Evolutionary conservation across 2,113 vertebrate species (phyloP).

Genomic region (Accipiter cooperii): DNA sequence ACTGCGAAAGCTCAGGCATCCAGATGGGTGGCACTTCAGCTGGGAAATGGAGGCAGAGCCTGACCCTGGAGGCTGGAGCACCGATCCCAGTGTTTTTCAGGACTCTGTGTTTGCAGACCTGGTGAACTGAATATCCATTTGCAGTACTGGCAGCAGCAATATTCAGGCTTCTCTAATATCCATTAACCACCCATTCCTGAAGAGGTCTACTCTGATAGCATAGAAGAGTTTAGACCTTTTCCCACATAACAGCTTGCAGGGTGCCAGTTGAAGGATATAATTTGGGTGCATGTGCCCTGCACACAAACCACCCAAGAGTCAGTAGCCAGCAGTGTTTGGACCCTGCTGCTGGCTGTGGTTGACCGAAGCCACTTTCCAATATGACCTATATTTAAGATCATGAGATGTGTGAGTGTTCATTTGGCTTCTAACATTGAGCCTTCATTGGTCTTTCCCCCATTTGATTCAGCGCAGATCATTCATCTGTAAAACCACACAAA

Average conservation of each 20-base stretch:
- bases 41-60: background rate
- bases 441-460: accelerated
- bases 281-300: background rate
- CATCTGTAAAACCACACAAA: background rate
- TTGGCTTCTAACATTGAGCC: background rate
- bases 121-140: background rate
- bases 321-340: background rate
- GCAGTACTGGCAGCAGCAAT: background rate
- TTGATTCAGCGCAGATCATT: background rate
- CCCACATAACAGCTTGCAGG: accelerated
- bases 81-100: background rate
- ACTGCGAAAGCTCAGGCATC: background rate
- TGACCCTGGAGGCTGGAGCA: background rate
- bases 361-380: background rate
- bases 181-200: background rate
- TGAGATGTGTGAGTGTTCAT: background rate
- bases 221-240: background rate
- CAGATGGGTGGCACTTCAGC: background rate
- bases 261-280: background rate
- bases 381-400: background rate
- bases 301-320: background rate
- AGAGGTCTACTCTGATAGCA: background rate
- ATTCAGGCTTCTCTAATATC: background rate
- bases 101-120: background rate
- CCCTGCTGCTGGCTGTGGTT: background rate